Evolutionary conservation across 1,140 invertebrate species (phyloP).

Genomic region (Chironomus tepperi): DNA sequence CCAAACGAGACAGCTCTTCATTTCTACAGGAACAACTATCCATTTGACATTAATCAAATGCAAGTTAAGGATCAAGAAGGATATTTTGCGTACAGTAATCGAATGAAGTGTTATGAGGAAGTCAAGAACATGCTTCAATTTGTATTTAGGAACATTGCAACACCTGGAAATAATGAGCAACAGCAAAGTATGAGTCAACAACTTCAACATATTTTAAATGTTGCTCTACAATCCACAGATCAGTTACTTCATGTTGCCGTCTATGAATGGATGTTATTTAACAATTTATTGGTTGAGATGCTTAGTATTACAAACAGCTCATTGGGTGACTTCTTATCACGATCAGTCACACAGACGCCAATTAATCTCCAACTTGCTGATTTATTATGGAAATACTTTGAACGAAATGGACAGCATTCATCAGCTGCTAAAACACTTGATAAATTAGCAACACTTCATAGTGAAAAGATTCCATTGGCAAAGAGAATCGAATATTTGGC

Average conservation of each 20-base stretch:
- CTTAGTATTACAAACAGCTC: constrained; percentile 69
- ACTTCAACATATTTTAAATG: constrained; percentile 39
- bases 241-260: constrained; percentile 83
- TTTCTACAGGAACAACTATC: constrained; percentile 80
- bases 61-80: constrained; percentile 59
- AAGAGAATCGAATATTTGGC: constrained; percentile 85
- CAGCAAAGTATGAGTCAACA: constrained; percentile 20
- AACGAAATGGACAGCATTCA: constrained; percentile 82
- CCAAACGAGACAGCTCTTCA: constrained; percentile 80
- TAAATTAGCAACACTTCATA: constrained; percentile 73
- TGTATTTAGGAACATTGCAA: constrained; percentile 47
- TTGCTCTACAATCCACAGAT: constrained; percentile 54
- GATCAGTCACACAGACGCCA: constrained; percentile 44
- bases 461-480: constrained; percentile 50
- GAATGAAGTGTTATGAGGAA: constrained; percentile 83
- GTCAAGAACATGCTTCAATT: constrained; percentile 71
- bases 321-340: constrained; percentile 69
- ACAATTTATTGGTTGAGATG: constrained; percentile 59
- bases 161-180: constrained; percentile 32
- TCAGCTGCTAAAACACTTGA: constrained; percentile 88
- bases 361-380: constrained; percentile 63
- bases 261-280: constrained; percentile 86
- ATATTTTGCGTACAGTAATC: constrained; percentile 50
- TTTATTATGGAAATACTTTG: constrained; percentile 93
- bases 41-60: constrained; percentile 42